Conservation (phyloP, 2,797 vertebrate species). For the Anguilla pacifica region DNA sequence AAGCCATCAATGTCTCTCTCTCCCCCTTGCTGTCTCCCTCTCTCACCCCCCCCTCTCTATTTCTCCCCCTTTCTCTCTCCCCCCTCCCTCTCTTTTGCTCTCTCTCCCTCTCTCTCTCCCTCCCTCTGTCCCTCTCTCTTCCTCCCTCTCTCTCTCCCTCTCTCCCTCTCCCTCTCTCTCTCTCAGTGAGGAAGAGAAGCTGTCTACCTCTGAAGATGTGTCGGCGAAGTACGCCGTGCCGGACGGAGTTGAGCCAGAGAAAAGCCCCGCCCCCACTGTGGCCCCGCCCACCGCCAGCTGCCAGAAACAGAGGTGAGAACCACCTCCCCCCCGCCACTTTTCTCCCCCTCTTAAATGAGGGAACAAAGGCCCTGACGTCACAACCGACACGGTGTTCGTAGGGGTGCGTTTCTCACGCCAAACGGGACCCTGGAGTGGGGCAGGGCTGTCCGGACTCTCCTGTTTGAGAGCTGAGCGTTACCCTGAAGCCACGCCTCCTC, state of each 20-base stretch:
- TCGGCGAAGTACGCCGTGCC: slow-evolving; percentile 79
- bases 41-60: not conserved
- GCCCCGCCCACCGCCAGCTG: slow-evolving; percentile 72
- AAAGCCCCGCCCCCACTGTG: slow-evolving; percentile 61
- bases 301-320: slow-evolving; percentile 83
- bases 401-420: not conserved
- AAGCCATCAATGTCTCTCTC: not conserved
- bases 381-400: too few species aligned
- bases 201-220: slow-evolving; percentile 83
- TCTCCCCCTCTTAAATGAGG: not conserved
- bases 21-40: not conserved
- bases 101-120: too few species aligned
- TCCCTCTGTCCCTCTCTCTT: not conserved
- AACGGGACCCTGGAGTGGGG: not conserved
- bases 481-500: too few species aligned
- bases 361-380: not conserved
- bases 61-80: too few species aligned
- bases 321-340: not conserved
- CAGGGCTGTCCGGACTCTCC: not conserved
- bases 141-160: not conserved
- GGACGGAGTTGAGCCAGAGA: slow-evolving; percentile 76
- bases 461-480: too few species aligned
- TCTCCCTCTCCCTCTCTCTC: slow-evolving; percentile 19
- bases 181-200: slow-evolving; percentile 90
- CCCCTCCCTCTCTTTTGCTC: not conserved